Percentiles rank a stretch among this genome's conserved stretches.
Evolutionary conservation across 1,140 invertebrate species (phyloP).

Genomic region (Prorops nasuta): DNA sequence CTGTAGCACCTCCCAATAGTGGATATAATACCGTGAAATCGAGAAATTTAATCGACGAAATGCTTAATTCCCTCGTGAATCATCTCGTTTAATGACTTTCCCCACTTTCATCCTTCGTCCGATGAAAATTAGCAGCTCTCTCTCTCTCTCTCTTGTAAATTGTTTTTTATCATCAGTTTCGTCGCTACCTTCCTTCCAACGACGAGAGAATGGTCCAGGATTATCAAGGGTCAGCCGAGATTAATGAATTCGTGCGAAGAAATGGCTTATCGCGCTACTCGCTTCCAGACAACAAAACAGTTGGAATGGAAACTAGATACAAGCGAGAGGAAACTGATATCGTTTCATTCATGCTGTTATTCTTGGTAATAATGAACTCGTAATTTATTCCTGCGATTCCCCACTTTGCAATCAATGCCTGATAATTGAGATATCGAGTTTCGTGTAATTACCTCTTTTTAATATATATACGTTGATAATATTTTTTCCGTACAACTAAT

Average conservation of each 20-base stretch:
- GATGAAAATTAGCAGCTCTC: conserved; percentile 5
- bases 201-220: no score
- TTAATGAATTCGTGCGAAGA: no score
- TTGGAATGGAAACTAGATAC: conserved; percentile 3
- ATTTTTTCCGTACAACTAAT: no score
- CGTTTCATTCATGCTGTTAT: conserved; percentile 7
- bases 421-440: no score
- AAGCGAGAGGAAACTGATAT: conserved; percentile 5
- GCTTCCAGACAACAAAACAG: not conserved
- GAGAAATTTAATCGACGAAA: conserved; percentile 44
- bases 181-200: no score
- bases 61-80: conserved; percentile 34
- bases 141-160: conserved; percentile 32
- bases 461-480: no score
- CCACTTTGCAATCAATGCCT: no score
- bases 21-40: conserved; percentile 33
- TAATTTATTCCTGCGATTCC: no score
- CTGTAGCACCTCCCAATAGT: conserved; percentile 10
- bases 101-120: no score
- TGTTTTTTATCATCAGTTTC: conserved; percentile 24
- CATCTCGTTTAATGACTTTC: conserved; percentile 30
- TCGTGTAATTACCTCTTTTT: no score
- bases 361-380: conserved; percentile 12
- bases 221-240: no score
- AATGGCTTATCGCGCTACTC: conserved; percentile 12